Base-by-base conservation (phyloP, 2,797 vertebrate species). In the Stomatorhinus walkeri region DNA sequence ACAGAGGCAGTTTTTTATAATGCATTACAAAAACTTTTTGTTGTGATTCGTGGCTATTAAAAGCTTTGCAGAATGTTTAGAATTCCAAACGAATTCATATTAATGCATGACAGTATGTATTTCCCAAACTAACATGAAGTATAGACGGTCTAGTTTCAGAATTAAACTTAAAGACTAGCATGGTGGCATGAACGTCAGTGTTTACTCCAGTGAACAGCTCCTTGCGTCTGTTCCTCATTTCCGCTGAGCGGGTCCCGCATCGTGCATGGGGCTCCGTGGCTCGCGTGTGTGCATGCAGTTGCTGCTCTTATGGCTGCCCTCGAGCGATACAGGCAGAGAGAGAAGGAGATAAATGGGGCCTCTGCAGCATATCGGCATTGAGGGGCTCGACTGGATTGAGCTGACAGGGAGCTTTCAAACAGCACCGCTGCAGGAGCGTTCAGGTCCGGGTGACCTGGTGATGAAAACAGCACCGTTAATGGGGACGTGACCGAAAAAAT, bases 361-460 rank as follows among this genome's bases (percentile, higher is more conserved):
- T 59, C 22, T 64, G 59, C 22, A 24, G 24, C 59, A 9, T 90
- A 99, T 98, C 92, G 99, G 94, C 52, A 98, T 98, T 92, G 98
- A 99, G 85, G 98, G 99, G 92, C 98, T 99, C 89, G 98, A 99
- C 81, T 99, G 96, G 76, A 98, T 98, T 1, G 98, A 99, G 93
- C 97, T 98, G 0, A 97, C 96, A 86, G 98, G 98, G 90, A 99
- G 95, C 24, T 95, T 97, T 91, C 98, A 94, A 97, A 99, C 56
- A 96, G 97, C 96, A 99, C 97, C 90, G 97, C 98, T 61, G 94
- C 92, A 90, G 96, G 93, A 83, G 83, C 91, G 90, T 92, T 91
- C 51, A 97, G 94, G 91, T 93, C 95, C 92, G 97, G 96, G 91
- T 81, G 90, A 59, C 3, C 56, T 59, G n/a, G 91, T 90, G 90